These are phyloP conservation scores for Sylvietta virens DNA, from an alignment of 2,113 vertebrate species.

Conservation along the genomic window DNA sequence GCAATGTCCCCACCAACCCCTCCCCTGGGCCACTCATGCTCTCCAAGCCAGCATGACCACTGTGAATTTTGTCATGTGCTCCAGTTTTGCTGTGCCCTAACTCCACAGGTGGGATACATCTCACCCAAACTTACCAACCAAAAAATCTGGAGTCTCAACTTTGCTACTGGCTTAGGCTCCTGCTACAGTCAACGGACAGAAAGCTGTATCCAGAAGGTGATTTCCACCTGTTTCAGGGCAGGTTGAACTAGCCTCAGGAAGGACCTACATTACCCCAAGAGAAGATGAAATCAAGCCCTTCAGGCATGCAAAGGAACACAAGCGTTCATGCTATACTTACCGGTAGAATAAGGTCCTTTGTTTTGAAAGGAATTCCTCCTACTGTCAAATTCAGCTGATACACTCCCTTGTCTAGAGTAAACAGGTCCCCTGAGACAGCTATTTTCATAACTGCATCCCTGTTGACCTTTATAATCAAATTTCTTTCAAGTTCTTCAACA, in stretches of 20 bases:
- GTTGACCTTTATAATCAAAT: conserved; percentile 91
- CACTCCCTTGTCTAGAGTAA: conserved; percentile 83
- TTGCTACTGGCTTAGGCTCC: not conserved
- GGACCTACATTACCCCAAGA: not conserved
- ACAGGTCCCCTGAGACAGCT: conserved; percentile 86
- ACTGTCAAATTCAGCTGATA: conserved; percentile 95
- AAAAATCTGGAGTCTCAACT: not conserved
- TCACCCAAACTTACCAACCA: not conserved
- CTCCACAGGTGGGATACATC: not conserved
- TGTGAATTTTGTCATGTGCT: not conserved
- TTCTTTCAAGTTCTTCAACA: conserved; percentile 89
- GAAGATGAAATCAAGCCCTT: not conserved
- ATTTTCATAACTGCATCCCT: conserved; percentile 97
- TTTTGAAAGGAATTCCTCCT: conserved; percentile 90
- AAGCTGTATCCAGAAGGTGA: not conserved
- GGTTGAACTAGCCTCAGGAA: not conserved
- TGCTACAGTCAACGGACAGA: not conserved
- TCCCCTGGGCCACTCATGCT: not conserved
- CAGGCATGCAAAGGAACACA: not conserved
- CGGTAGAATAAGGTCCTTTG: conserved; percentile 80
- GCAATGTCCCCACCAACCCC: fast-evolving
- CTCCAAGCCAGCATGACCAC: not conserved
- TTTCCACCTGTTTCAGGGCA: not conserved
- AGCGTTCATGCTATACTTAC: conserved; percentile 63
- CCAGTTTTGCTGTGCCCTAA: not conserved